Percentiles rank a stretch among this genome's conserved stretches.
These are phyloP conservation scores for Sebastes wilsoni DNA, from an alignment of 2,797 vertebrate species.

Conservation along the genomic window DNA sequence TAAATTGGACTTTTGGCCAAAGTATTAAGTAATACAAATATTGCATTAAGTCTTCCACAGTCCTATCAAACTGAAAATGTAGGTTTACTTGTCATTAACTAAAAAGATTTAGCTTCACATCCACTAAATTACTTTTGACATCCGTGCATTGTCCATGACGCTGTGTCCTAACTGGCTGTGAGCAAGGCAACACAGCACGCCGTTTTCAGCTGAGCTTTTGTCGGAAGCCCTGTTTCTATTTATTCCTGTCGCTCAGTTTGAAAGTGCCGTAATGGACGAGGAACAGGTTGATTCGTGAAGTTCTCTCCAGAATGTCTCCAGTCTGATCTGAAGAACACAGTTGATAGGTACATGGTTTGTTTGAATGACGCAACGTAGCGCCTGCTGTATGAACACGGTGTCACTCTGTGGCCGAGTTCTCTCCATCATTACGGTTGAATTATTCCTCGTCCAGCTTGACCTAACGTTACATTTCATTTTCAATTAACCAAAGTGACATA, in stretches of 20 bases:
- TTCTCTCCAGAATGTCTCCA: background rate
- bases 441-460: too few species aligned
- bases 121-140: too few species aligned
- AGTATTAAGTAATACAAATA: background rate
- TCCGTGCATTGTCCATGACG: background rate
- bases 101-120: background rate
- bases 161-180: background rate
- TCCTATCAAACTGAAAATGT: background rate
- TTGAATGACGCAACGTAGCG: background rate
- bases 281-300: background rate
- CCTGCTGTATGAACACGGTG: too few species aligned
- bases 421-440: too few species aligned
- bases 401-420: too few species aligned
- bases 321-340: too few species aligned
- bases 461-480: background rate
- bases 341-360: background rate
- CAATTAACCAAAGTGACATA: background rate
- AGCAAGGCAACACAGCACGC: background rate
- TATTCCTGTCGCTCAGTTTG: background rate
- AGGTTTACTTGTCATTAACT: background rate
- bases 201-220: background rate
- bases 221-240: background rate
- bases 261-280: background rate
- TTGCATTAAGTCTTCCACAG: background rate
- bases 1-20: background rate